Evolutionary conservation across 2,113 vertebrate genomes (phyloP).

Genomic region (Engystomops pustulosus): DNA sequence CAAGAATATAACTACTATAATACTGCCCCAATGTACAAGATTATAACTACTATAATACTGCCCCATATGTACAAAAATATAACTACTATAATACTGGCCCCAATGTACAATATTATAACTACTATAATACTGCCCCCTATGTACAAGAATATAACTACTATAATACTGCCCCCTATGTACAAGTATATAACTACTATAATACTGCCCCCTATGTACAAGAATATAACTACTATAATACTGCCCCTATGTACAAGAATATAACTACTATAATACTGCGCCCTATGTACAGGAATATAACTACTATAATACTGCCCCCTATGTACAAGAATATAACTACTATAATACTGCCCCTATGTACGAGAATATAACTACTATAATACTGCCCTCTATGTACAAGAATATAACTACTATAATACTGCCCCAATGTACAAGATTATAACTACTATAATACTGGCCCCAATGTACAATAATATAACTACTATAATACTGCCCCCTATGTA

Average conservation of each 20-base stretch:
- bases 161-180: background rate
- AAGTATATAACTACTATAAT: slow-evolving; percentile 21
- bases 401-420: slow-evolving; percentile 3
- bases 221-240: slow-evolving; percentile 13
- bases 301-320: no score
- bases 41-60: slow-evolving; percentile 12
- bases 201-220: background rate
- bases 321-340: no score
- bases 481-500: background rate
- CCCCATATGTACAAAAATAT: background rate
- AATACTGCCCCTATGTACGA: no score
- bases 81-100: slow-evolving; percentile 4
- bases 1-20: no score
- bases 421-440: background rate
- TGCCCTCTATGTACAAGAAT: background rate
- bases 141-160: slow-evolving; percentile 15
- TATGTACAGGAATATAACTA: background rate
- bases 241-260: no score
- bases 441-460: slow-evolving; percentile 1
- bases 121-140: slow-evolving; percentile 10
- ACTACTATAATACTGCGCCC: background rate
- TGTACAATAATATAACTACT: slow-evolving; percentile 14
- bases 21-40: background rate
- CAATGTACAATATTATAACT: background rate
- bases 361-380: background rate